A percentile compares a stretch with the other conserved stretches of the same genome.
Evolutionary conservation across 2,113 vertebrate species (phyloP).

Genomic region (Bubo scandiacus): DNA sequence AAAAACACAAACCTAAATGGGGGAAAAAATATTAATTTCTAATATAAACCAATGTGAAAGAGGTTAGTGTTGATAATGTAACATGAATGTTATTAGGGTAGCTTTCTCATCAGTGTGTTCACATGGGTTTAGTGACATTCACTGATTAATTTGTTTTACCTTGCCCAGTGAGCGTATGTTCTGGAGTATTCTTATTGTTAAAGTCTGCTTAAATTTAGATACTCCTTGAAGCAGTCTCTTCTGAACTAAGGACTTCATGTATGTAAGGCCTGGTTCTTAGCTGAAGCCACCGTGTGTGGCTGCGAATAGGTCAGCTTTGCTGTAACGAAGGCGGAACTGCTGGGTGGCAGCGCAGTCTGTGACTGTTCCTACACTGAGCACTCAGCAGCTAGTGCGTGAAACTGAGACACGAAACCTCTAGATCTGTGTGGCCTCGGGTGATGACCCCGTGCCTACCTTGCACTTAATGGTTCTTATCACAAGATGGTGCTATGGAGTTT

Average conservation of each 20-base stretch:
- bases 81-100: background rate
- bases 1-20: background rate
- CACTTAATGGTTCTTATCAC: background rate
- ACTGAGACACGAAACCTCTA: background rate
- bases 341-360: background rate
- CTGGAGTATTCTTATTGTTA: background rate
- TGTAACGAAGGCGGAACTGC: background rate
- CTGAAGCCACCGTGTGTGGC: background rate
- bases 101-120: background rate
- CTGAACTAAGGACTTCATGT: background rate
- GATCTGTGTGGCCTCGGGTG: background rate
- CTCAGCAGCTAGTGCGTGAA: background rate
- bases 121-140: background rate
- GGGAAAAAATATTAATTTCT: background rate
- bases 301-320: too few relatives aligned
- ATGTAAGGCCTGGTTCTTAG: background rate
- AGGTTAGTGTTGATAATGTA: background rate
- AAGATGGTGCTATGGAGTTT: slow-evolving; percentile 61
- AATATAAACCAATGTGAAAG: background rate
- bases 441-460: background rate
- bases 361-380: background rate
- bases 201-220: background rate
- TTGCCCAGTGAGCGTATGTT: background rate
- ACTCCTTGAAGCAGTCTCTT: background rate
- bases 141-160: background rate